phyloP scores from a whole-genome alignment of 2,113 vertebrate species.

The Alaudala cheleensis region DNA sequence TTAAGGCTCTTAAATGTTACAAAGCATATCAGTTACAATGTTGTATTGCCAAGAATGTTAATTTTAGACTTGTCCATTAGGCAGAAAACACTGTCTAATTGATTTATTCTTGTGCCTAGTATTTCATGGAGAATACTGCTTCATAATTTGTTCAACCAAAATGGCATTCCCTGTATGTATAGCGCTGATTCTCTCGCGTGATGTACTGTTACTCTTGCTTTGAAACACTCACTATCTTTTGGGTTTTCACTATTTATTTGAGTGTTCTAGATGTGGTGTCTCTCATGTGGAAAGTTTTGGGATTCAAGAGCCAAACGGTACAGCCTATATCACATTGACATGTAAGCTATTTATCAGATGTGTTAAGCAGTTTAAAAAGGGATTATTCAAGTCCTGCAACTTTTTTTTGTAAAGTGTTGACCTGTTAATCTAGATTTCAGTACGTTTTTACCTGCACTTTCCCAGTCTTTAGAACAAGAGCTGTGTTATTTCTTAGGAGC shows the following conservation, averaged over 20 bases:
- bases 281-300: conserved; percentile 6
- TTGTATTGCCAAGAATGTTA: conserved; percentile 76
- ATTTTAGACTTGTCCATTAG: conserved; percentile 66
- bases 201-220: conserved; percentile 67
- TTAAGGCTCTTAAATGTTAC: conserved; percentile 68
- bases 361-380: conserved; percentile 61
- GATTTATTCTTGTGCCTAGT: conserved; percentile 70
- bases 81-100: conserved; percentile 64
- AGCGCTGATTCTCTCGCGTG: conserved; percentile 63
- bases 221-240: conserved; percentile 37
- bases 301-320: conserved; percentile 37
- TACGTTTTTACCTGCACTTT: not conserved
- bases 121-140: conserved; percentile 63
- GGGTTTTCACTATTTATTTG: conserved; percentile 70
- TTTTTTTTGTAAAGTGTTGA: conserved; percentile 30
- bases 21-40: conserved; percentile 68
- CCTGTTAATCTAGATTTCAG: conserved; percentile 38
- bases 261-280: conserved; percentile 35
- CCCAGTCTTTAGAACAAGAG: conserved; percentile 34
- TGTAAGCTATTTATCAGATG: conserved; percentile 39
- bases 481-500: conserved; percentile 10
- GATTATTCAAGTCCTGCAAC: conserved; percentile 41
- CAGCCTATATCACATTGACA: conserved; percentile 23
- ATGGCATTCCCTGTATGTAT: conserved; percentile 56
- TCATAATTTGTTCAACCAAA: conserved; percentile 57